Evolutionary conservation across 2,888 invertebrate species (phyloP), one percentile per base, ranked within the genome.

Genomic region (Glomeris marginata): DNA sequence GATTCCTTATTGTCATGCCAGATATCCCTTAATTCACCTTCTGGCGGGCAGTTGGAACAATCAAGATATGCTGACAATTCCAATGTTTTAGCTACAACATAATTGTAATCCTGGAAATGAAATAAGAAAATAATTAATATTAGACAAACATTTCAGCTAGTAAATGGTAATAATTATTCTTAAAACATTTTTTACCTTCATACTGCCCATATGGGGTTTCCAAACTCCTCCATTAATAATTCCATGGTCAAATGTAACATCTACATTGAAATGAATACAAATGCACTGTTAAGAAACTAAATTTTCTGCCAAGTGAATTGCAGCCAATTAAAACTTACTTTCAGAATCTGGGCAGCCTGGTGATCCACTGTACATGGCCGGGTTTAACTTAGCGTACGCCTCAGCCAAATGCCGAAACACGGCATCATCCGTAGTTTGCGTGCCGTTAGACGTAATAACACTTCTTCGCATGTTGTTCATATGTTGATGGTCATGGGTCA

Each of bases 41-140:
- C 77, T 6, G 70, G 67, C 0, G 98, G 97, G 65, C 79, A 98
- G 70, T 98, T 98, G 63, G 74, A 77, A 67, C 98, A 98, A 20
- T 91, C 88, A 56, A 98, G 71, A 67, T 98, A 97, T 6, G 99
- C 66, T 0, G 97, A 98, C 2, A 98, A 69, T 67, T 97, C 97
- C 74, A 94, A 82, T 62, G 87, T 88, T 59, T 84, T 90, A 2
- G 90, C 84, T 60, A 82, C 76, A 0, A 91, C 63, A 65, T 98
- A 98, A 70, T 92, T 97, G 83, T 91, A 98, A 69, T 98, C 98
- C 69, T 97, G 95, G n/a, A n/a, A n/a, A n/a, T n/a, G n/a, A n/a
- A n/a, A n/a, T n/a, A n/a, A n/a, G n/a, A n/a, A n/a, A n/a, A n/a
- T n/a, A n/a, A n/a, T n/a, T n/a, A n/a, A n/a, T n/a, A n/a, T n/a